Conservation (phyloP, 2,888 invertebrate species). For the Ectropis crepuscularia region DNA sequence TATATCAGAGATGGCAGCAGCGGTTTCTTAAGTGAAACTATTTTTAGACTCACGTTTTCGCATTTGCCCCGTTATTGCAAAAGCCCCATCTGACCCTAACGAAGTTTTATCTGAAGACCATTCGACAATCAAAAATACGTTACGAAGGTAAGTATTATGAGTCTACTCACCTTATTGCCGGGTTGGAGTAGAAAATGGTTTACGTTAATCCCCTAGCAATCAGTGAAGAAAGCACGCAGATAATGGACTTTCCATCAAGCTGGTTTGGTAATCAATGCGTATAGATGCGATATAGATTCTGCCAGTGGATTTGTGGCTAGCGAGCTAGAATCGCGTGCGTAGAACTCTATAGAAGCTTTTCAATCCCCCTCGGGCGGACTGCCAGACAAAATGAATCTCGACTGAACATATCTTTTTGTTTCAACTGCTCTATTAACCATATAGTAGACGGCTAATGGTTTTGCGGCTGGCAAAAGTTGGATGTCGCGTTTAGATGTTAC, state of each 20-base stretch:
- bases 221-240: constrained; percentile 1
- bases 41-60: too few relatives aligned
- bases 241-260: constrained; percentile 22
- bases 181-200: background rate
- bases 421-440: constrained; percentile 21
- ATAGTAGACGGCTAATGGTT: constrained; percentile 17
- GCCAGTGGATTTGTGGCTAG: constrained; percentile 34
- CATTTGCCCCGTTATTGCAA: too few relatives aligned
- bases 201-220: constrained; percentile 8
- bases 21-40: too few relatives aligned
- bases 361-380: constrained; percentile 45
- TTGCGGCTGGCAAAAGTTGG: constrained; percentile 10
- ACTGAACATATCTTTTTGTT: constrained; percentile 41
- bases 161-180: background rate
- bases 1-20: too few relatives aligned
- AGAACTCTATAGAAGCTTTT: constrained; percentile 48
- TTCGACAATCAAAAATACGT: background rate
- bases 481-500: background rate
- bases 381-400: constrained; percentile 42
- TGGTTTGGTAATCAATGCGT: constrained; percentile 32
- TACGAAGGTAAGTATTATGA: constrained; percentile 3
- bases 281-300: background rate
- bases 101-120: constrained; percentile 3
- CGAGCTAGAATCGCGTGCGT: constrained; percentile 46
- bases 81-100: too few relatives aligned